Evolutionary conservation across 2,797 vertebrate genomes (phyloP).

Genomic region (Neosilurus hyrtlii): DNA sequence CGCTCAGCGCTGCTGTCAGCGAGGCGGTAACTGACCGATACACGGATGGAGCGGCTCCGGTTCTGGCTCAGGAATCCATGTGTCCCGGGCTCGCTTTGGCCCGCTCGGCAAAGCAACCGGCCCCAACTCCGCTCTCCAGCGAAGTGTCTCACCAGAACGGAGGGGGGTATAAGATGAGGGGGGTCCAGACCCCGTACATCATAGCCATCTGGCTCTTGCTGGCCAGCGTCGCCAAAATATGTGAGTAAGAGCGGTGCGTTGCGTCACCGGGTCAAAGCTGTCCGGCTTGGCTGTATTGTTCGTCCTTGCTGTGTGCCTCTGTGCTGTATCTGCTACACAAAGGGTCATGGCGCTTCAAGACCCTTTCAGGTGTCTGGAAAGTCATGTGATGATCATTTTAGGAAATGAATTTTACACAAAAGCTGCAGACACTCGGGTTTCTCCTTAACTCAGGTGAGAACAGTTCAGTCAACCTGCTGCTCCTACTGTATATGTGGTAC

Average conservation of each 20-base stretch:
- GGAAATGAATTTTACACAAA: no score
- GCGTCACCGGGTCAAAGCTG: background rate
- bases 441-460: no score
- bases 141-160: slow-evolving; percentile 61
- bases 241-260: slow-evolving; percentile 73
- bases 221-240: slow-evolving; percentile 92
- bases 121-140: slow-evolving; percentile 34
- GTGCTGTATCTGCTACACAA: no score
- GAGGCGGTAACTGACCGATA: slow-evolving; percentile 56
- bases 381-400: no score
- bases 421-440: no score
- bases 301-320: background rate
- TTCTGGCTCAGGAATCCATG: slow-evolving; percentile 35
- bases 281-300: background rate
- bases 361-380: no score
- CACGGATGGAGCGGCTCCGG: slow-evolving; percentile 49
- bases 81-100: slow-evolving; percentile 59
- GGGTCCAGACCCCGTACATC: slow-evolving; percentile 90
- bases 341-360: no score
- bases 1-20: slow-evolving; percentile 43
- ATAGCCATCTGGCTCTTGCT: slow-evolving; percentile 92
- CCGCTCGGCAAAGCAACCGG: slow-evolving; percentile 62
- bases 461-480: no score
- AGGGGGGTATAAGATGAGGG: slow-evolving; percentile 75
- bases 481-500: no score